Percentiles rank a stretch among this genome's conserved stretches.
These are phyloP conservation scores for Acanthosepion pharaonis DNA, from an alignment of 2,888 invertebrate genomes.

Conservation along the genomic window DNA sequence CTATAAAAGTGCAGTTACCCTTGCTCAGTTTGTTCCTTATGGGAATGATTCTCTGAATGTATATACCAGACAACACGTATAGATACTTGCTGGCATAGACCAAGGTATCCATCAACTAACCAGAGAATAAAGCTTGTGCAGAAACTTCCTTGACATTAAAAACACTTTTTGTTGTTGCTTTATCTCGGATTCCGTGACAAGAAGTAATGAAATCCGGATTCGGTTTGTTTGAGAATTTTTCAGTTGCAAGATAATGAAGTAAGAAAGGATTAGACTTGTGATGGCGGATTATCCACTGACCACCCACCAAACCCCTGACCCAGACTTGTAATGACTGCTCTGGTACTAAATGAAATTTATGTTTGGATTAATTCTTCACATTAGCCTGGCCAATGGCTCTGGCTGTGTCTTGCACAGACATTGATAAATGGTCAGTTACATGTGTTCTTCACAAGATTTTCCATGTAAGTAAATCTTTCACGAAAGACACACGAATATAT, in stretches of 20 bases:
- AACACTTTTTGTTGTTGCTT: neutral
- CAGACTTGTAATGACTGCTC: neutral
- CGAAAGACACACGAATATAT: neutral
- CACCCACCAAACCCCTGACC: neutral
- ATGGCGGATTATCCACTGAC: neutral
- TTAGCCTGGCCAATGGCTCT: neutral
- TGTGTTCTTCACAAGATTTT: neutral
- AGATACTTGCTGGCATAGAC: neutral
- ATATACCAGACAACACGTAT: neutral
- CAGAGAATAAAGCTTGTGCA: neutral
- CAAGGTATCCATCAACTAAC: neutral
- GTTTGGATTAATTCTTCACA: neutral
- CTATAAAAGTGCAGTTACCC: too few species aligned
- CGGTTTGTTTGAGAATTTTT: constrained; percentile 20
- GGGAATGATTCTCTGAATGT: neutral
- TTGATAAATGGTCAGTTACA: constrained; percentile 13
- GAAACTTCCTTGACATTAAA: neutral
- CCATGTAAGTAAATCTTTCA: constrained; percentile 2
- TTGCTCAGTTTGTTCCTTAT: too few species aligned
- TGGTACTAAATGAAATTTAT: constrained; percentile 8
- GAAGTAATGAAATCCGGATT: neutral
- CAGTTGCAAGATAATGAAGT: constrained; percentile 7
- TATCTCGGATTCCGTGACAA: neutral
- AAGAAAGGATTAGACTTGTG: neutral
- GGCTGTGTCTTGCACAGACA: neutral